phyloP scores from a whole-genome alignment of 2,888 invertebrate species.

The Galeopsomyia nigrocyanea region DNA sequence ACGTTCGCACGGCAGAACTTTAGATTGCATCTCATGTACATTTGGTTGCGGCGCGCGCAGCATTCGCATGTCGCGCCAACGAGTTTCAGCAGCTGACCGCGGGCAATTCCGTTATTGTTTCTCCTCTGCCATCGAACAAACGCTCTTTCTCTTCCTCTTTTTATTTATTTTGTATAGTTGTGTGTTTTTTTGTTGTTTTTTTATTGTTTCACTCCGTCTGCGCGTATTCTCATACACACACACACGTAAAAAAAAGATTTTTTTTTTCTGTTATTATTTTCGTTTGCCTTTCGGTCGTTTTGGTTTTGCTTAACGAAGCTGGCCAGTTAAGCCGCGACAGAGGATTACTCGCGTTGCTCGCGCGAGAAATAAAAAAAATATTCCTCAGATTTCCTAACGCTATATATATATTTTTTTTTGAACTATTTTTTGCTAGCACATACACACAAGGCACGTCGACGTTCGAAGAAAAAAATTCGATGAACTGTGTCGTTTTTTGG shows the following conservation, averaged over 20 bases:
- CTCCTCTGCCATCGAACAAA: conserved; percentile 20
- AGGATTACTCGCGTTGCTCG: not conserved
- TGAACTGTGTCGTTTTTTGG: too few species aligned
- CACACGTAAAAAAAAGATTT: not conserved
- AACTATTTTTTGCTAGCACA: too few species aligned
- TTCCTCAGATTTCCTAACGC: too few species aligned
- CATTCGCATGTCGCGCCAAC: conserved; percentile 27
- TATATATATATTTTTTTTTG: too few species aligned
- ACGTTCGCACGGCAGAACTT: not conserved
- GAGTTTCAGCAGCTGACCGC: conserved; percentile 45
- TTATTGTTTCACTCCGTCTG: conserved; percentile 23
- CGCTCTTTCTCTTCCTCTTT: not conserved
- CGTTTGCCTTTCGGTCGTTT: not conserved
- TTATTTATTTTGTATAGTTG: not conserved
- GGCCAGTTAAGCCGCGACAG: not conserved
- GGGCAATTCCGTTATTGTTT: conserved; percentile 40
- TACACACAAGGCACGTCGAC: too few species aligned
- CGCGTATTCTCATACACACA: not conserved
- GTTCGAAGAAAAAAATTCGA: too few species aligned
- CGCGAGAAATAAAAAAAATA: too few species aligned
- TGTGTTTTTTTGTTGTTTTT: not conserved
- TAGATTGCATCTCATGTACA: conserved; percentile 37
- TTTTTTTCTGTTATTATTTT: conserved; percentile 3
- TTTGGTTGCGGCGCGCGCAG: conserved; percentile 1
- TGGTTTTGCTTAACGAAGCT: not conserved